phyloP scores from a whole-genome alignment of 2,888 invertebrate genomes.

The Petrolisthes manimaculis region DNA sequence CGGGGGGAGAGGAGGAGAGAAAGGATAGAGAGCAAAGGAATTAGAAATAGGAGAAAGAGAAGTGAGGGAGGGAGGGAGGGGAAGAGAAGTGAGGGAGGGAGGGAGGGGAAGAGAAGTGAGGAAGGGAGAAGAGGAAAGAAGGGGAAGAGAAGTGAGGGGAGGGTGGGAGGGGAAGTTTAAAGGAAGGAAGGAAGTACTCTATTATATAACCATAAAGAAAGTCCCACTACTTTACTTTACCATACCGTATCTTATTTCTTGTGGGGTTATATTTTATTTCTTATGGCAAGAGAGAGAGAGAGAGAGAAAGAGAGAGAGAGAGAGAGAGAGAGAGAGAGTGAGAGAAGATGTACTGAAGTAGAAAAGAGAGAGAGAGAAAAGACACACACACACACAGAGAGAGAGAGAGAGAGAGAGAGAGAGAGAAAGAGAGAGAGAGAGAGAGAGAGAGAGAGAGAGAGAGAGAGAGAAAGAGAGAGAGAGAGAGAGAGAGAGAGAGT shows the following conservation, averaged over 20 bases:
- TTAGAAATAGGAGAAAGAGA: neutral
- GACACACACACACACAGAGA: neutral
- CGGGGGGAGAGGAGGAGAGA: neutral
- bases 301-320: neutral
- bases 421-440: conserved; percentile 4
- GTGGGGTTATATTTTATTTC: too few relatives aligned
- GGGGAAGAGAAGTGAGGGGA: neutral
- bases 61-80: neutral
- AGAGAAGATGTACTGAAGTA: neutral
- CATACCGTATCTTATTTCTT: neutral
- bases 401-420: conserved; percentile 27
- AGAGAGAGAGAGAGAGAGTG: neutral
- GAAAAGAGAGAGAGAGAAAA: neutral
- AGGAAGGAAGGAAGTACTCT: neutral
- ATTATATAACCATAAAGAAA: neutral
- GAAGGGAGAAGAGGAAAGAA: neutral
- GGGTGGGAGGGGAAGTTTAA: neutral
- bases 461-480: conserved; percentile 1
- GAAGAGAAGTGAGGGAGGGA: neutral
- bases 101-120: neutral
- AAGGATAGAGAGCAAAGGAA: neutral
- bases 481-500: too few relatives aligned
- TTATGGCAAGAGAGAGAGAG: neutral
- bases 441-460: conserved; percentile 18
- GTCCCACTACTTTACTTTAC: neutral